Conservation (phyloP, 2,888 invertebrate genomes). For the Tinea trinotella region DNA sequence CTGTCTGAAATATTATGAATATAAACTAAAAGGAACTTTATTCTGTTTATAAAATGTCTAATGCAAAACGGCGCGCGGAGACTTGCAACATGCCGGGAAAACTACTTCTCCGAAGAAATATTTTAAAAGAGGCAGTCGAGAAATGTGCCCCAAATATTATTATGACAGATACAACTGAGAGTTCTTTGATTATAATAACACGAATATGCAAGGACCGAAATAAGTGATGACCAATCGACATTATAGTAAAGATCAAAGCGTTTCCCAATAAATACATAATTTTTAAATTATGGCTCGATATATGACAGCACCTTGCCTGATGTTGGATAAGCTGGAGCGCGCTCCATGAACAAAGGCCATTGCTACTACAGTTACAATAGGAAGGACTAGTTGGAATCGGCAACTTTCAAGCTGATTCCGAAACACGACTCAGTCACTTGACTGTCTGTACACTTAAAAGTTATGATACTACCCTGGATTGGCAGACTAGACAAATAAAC, state of each 20-base stretch:
- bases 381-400: no score
- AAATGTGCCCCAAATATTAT: slow-evolving; percentile 16
- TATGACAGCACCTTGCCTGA: no score
- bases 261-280: not conserved
- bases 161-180: slow-evolving; percentile 15
- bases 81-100: slow-evolving; percentile 2
- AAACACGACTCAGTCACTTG: no score
- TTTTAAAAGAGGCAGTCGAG: slow-evolving; percentile 11
- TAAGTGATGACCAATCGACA: not conserved
- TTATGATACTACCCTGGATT: no score
- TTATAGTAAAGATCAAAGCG: not conserved
- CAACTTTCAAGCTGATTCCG: no score
- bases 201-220: not conserved
- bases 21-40: not conserved
- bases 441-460: no score
- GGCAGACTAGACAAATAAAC: no score
- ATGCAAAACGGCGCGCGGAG: slow-evolving; percentile 10
- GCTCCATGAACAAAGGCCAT: no score
- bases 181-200: slow-evolving; percentile 12
- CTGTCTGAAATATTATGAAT: slow-evolving; percentile 7
- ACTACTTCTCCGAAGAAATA: slow-evolving; percentile 11
- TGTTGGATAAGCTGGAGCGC: no score
- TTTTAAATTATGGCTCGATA: no score
- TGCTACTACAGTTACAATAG: no score
- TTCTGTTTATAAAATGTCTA: slow-evolving; percentile 8